Evolutionary conservation across 2,113 vertebrate species (phyloP).

Genomic region (Mobula birostris): DNA sequence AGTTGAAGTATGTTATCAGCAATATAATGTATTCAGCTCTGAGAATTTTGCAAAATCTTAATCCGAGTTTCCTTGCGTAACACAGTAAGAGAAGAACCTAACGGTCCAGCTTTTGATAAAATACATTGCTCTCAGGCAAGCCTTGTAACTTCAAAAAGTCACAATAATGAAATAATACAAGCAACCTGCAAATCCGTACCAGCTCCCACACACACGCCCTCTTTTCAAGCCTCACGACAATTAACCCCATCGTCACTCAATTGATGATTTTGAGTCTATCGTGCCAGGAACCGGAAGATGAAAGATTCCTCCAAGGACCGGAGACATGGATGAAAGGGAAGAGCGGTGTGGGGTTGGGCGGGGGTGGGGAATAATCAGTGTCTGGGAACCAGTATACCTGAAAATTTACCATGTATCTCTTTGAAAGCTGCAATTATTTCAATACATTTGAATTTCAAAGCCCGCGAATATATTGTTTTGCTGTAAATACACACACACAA

Average conservation of each 20-base stretch:
- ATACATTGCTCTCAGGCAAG: not conserved
- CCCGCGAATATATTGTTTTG: not conserved
- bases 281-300: not conserved
- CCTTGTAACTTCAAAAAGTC: no score
- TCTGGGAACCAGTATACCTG: not conserved
- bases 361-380: not conserved
- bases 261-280: not conserved
- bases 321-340: not conserved
- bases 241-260: not conserved
- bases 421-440: conserved; percentile 13
- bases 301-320: not conserved
- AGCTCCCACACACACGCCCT: not conserved
- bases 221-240: no score
- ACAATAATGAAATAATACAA: not conserved
- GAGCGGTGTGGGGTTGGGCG: no score
- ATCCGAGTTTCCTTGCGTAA: not conserved
- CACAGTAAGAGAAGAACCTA: not conserved
- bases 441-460: not conserved
- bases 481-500: no score
- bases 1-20: not conserved
- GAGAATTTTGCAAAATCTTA: not conserved
- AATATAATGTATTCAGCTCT: no score
- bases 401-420: not conserved
- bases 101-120: not conserved
- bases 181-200: not conserved